Evolutionary conservation across 2,797 vertebrate species (phyloP).

Genomic region (Typhlichthys subterraneus): DNA sequence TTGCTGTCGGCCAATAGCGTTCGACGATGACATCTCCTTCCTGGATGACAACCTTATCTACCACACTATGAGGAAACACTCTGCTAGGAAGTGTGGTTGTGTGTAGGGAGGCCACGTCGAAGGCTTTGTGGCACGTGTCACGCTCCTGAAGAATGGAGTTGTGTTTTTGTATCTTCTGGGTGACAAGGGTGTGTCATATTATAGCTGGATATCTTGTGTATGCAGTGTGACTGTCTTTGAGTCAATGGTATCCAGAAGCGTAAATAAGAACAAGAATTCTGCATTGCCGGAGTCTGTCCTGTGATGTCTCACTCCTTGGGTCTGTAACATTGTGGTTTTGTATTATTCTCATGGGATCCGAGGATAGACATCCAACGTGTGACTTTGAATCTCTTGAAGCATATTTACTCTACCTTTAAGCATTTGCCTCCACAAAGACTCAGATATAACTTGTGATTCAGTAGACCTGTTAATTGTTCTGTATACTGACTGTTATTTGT

Average conservation of each 20-base stretch:
- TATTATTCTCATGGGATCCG: not conserved
- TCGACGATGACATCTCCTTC: constrained; percentile 92
- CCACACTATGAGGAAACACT: constrained; percentile 93
- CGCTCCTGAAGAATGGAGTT: constrained; percentile 3
- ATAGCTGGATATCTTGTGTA: constrained; percentile 80
- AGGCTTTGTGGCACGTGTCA: constrained; percentile 10
- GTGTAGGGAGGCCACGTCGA: constrained; percentile 46
- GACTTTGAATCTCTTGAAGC: constrained; percentile 18
- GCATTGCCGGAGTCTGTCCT: constrained; percentile 1
- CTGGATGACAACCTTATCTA: constrained; percentile 91
- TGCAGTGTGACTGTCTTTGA: constrained; percentile 77
- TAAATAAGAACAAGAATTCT: constrained; percentile 8
- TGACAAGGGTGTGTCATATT: constrained; percentile 80
- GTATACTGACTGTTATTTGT: constrained; percentile 17
- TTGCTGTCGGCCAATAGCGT: constrained; percentile 89
- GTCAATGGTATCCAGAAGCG: constrained; percentile 42
- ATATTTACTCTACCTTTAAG: constrained; percentile 12
- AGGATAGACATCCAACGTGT: constrained; percentile 3
- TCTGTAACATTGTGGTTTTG: not conserved
- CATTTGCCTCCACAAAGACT: constrained; percentile 9
- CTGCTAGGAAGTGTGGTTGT: constrained; percentile 92
- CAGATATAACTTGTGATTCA: not conserved
- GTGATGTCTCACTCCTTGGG: constrained; percentile 4
- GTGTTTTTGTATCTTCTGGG: constrained; percentile 59
- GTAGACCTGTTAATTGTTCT: constrained; percentile 19